Evolutionary conservation across 2,797 vertebrate genomes (phyloP).

Genomic region (Arremon brunneinucha): DNA sequence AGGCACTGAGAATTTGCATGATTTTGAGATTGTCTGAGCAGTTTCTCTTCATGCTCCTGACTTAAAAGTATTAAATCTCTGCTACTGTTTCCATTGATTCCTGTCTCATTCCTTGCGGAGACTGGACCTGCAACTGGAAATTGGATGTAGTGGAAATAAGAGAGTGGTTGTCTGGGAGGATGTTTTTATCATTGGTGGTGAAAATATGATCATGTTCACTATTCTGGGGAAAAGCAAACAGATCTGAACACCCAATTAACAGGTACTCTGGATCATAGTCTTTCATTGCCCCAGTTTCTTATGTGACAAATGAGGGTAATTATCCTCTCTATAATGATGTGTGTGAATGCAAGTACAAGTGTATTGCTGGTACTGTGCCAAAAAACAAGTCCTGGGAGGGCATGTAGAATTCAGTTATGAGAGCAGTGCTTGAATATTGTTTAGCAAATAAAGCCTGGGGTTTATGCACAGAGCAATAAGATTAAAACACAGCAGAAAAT

Average conservation of each 20-base stretch:
- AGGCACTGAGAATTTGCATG: not conserved
- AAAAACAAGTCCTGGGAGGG: not conserved
- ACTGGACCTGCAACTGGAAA: not conserved
- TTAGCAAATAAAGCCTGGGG: not conserved
- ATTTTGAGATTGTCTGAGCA: not conserved
- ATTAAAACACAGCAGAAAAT: not conserved
- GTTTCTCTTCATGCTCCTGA: not conserved
- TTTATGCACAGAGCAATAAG: not conserved
- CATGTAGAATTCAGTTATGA: not conserved
- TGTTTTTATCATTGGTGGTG: not conserved
- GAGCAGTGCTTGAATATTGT: not conserved
- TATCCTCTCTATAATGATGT: not conserved
- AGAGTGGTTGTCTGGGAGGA: not conserved
- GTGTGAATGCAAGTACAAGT: not conserved
- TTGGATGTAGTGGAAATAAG: not conserved
- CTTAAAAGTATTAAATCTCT: not conserved
- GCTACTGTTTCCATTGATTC: not conserved
- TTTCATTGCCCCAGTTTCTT: not conserved
- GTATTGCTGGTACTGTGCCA: not conserved
- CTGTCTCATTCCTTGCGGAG: not conserved
- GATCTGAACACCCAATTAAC: not conserved
- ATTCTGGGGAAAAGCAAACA: not conserved
- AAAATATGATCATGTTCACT: not conserved
- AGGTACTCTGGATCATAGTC: not conserved
- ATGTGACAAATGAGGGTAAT: not conserved